A percentile compares a stretch with the other conserved stretches of the same genome.
These are phyloP conservation scores for Clepsis dumicolana DNA, from an alignment of 2,888 invertebrate genomes.

Conservation along the genomic window DNA sequence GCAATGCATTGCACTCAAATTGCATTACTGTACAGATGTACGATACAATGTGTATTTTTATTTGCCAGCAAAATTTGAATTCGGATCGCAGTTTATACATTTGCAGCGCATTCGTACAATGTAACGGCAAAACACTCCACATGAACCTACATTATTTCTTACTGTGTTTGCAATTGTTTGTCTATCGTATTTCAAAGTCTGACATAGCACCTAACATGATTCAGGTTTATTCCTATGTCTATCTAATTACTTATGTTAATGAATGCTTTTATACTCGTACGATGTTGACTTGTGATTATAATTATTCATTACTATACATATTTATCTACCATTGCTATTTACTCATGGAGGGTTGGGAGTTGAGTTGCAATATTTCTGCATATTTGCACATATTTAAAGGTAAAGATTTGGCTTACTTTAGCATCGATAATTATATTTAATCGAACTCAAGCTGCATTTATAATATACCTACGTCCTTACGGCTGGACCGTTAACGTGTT, in stretches of 20 bases:
- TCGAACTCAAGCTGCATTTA: constrained; percentile 53
- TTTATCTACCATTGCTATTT: constrained; percentile 13
- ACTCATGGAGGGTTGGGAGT: background rate
- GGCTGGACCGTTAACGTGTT: constrained; percentile 61
- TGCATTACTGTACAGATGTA: constrained; percentile 58
- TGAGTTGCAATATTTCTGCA: constrained; percentile 4
- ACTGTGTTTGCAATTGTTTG: background rate
- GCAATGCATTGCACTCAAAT: constrained; percentile 74
- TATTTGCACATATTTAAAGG: constrained; percentile 16
- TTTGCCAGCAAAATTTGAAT: constrained; percentile 22
- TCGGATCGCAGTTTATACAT: constrained; percentile 1
- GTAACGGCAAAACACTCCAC: constrained; percentile 1
- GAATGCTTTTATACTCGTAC: constrained; percentile 7
- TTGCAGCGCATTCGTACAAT: background rate
- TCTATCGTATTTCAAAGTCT: constrained; percentile 25
- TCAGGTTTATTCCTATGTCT: constrained; percentile 9
- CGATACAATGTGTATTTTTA: constrained; percentile 43
- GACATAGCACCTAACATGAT: background rate
- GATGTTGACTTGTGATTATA: constrained; percentile 9
- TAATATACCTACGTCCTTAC: constrained; percentile 56
- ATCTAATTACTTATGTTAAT: constrained; percentile 30
- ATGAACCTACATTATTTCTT: background rate
- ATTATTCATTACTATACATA: constrained; percentile 20
- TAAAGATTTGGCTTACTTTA: constrained; percentile 36
- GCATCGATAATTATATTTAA: constrained; percentile 35